Evolutionary conservation across 2,888 invertebrate species (phyloP), one percentile per base, ranked within the genome.

Genomic region (Nymphalis c-album): DNA sequence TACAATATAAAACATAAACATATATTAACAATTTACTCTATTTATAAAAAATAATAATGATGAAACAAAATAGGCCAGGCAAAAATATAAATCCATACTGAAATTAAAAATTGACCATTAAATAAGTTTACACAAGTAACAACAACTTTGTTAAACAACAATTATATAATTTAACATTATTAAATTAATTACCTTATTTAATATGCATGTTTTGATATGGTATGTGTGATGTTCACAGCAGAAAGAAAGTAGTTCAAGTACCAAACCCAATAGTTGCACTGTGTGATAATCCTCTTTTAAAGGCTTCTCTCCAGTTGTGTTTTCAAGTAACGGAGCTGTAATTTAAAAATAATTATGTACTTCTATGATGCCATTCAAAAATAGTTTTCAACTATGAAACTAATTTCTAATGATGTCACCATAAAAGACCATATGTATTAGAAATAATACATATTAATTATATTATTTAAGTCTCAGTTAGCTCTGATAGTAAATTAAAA

Each of bases 201-300:
- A 94, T 89, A 99, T 97, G 92, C 98, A 99, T 86, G 98, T 98
- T 88, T 99, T 98, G 90, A 99, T 98, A 93, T 99, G 98, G 93
- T 98, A 98, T 69, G 98, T 97, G 93, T 99, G 99, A 93, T 99
- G 99, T 87, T 99, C 99, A 60, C 99, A 98, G 92, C 99, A 99
- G 92, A 99, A 99, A 51, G 98, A 97, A 74, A 99, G 93, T 77
- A 99, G 94, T 87, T 99, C 99, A 79, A 99, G 92, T 73, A 99
- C 98, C 76, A 99, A 94, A 66, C 98, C 98, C 74, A 99, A 93
- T 73, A 99, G 94, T 92, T 99, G 99, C 76, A 99, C 99, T 65
- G 98, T 98, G 90, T 97, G 96, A 87, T 98, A 98, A 89, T 99
- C 99, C 90, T 99, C 99, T 84, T 96, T 96, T 72, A 96, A 95